Evolutionary conservation across 2,888 invertebrate genomes (phyloP).

Genomic region (Plagodis pulveraria): DNA sequence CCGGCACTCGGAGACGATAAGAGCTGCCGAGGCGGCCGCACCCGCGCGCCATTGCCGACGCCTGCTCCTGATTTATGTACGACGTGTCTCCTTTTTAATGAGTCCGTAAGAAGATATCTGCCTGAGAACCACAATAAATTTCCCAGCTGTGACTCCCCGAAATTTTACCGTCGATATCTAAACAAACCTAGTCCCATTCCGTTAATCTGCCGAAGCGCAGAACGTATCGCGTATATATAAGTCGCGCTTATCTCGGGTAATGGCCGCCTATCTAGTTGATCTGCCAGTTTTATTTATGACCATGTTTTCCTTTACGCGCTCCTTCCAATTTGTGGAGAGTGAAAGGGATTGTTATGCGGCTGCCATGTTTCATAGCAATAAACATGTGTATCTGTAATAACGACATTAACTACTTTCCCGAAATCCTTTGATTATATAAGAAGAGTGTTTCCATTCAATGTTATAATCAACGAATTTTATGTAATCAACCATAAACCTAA

Average conservation of each 20-base stretch:
- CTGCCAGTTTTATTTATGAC: conserved; percentile 83
- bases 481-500: too few species aligned
- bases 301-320: conserved; percentile 84
- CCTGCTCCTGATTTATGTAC: conserved; percentile 81
- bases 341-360: conserved; percentile 83
- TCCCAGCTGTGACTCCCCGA: conserved; percentile 74
- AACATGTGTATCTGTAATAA: conserved; percentile 83
- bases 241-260: conserved; percentile 82
- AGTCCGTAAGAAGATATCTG: conserved; percentile 84
- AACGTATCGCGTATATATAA: conserved; percentile 80
- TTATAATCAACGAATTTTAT: too few species aligned
- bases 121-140: conserved; percentile 80
- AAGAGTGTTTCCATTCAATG: conserved; percentile 3
- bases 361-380: conserved; percentile 83
- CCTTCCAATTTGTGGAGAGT: conserved; percentile 84
- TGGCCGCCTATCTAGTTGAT: conserved; percentile 84
- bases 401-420: conserved; percentile 75
- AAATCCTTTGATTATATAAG: conserved; percentile 45
- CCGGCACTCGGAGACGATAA: conserved; percentile 77
- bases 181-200: conserved; percentile 70
- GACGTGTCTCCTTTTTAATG: conserved; percentile 85
- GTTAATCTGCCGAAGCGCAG: conserved; percentile 79
- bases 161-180: conserved; percentile 81
- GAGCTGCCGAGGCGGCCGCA: conserved; percentile 58
- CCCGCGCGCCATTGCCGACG: conserved; percentile 52